Conservation (phyloP, 1,140 invertebrate genomes). For the Micrasema minimum region DNA sequence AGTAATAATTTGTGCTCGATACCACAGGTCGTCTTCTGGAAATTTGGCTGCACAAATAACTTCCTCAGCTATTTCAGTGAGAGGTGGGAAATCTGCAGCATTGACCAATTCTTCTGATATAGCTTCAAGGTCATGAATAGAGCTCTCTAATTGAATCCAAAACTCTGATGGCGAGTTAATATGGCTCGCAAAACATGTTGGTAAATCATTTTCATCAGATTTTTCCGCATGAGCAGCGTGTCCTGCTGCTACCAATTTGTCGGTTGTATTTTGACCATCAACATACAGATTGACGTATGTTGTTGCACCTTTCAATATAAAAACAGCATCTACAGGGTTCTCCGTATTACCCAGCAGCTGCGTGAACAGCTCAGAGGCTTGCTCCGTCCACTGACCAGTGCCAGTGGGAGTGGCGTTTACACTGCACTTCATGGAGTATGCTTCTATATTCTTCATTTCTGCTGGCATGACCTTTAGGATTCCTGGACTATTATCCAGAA, state of each 20-base stretch:
- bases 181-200: conserved; percentile 73
- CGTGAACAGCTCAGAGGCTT: conserved; percentile 70
- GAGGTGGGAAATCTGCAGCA: conserved; percentile 66
- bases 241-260: conserved; percentile 69
- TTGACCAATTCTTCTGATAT: conserved; percentile 69
- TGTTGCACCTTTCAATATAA: conserved; percentile 70
- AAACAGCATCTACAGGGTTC: conserved; percentile 63
- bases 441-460: conserved; percentile 64
- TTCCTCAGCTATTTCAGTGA: conserved; percentile 67
- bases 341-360: conserved; percentile 61
- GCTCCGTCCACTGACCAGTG: conserved; percentile 74
- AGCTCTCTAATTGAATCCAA: conserved; percentile 75
- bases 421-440: conserved; percentile 72
- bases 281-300: conserved; percentile 75
- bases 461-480: conserved; percentile 71
- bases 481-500: conserved; percentile 69
- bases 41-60: conserved; percentile 76
- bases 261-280: conserved; percentile 70
- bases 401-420: conserved; percentile 73
- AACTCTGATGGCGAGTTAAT: conserved; percentile 75
- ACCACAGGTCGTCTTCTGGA: conserved; percentile 76
- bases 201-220: conserved; percentile 63
- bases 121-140: conserved; percentile 70
- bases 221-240: conserved; percentile 65
- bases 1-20: conserved; percentile 73